Conservation (phyloP, 2,113 vertebrate genomes). For the Saimiri boliviensis region DNA sequence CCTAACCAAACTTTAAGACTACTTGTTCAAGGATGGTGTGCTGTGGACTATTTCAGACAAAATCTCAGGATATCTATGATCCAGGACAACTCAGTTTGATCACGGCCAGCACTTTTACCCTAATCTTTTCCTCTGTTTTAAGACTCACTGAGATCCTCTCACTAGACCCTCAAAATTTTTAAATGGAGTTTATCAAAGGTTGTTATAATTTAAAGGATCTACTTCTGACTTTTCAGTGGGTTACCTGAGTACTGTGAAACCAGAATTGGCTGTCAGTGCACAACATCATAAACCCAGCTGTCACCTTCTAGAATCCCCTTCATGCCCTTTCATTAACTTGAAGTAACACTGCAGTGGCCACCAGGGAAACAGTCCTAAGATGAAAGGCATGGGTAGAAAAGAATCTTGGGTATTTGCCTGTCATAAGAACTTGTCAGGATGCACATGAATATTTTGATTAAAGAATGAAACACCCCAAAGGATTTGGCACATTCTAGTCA, state of each 20-base stretch:
- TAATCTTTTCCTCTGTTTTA: background rate
- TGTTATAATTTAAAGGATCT: constrained; percentile 2
- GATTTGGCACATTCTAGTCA: background rate
- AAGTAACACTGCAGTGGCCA: background rate
- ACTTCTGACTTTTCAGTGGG: background rate
- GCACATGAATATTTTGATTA: background rate
- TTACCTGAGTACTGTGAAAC: background rate
- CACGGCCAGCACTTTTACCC: background rate
- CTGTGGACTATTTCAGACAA: background rate
- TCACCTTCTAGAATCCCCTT: background rate
- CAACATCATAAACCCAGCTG: background rate
- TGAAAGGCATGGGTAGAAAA: background rate
- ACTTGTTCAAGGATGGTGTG: background rate
- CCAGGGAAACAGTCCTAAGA: background rate
- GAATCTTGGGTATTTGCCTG: background rate
- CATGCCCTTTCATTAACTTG: background rate
- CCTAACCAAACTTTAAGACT: background rate
- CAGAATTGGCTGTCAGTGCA: background rate
- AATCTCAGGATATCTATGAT: background rate
- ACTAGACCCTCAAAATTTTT: background rate
- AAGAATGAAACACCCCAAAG: background rate
- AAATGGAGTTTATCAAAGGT: background rate
- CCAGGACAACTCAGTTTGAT: background rate
- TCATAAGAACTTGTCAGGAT: background rate
- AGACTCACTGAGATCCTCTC: background rate